Conservation (phyloP, 2,113 vertebrate species). For the Dasyprocta punctata region DNA sequence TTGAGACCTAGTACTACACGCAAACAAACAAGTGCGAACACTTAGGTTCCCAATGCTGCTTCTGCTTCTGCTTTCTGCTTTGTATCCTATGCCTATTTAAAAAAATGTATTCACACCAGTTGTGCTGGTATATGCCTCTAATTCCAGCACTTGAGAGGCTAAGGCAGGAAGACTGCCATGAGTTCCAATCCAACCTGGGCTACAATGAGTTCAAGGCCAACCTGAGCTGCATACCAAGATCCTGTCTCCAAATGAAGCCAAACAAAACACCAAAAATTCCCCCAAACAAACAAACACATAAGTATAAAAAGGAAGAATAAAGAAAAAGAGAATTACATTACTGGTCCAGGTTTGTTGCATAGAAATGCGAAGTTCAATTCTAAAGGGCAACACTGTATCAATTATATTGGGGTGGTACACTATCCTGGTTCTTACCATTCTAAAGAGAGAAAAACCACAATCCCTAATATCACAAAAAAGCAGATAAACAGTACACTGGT, state of each 20-base stretch:
- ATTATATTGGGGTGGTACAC: neutral
- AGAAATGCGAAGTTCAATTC: neutral
- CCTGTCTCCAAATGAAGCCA: neutral
- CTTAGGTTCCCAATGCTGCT: neutral
- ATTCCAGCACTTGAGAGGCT: neutral
- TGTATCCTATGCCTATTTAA: neutral
- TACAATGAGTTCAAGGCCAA: neutral
- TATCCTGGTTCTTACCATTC: neutral
- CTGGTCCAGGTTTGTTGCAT: neutral
- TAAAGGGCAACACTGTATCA: neutral
- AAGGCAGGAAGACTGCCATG: neutral
- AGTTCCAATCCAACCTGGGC: neutral
- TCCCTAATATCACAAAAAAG: neutral
- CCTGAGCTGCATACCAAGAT: neutral
- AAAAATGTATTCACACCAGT: neutral
- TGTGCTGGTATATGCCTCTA: neutral
- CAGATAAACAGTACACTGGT: neutral
- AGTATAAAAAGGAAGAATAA: constrained; percentile 1
- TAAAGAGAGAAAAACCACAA: constrained; percentile 9
- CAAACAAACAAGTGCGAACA: neutral
- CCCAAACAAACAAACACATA: neutral
- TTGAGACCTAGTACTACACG: neutral
- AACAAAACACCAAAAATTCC: neutral
- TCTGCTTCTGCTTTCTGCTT: neutral
- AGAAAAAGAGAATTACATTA: neutral